Conservation (phyloP, 2,888 invertebrate species). For the Acrobasis repandana region DNA sequence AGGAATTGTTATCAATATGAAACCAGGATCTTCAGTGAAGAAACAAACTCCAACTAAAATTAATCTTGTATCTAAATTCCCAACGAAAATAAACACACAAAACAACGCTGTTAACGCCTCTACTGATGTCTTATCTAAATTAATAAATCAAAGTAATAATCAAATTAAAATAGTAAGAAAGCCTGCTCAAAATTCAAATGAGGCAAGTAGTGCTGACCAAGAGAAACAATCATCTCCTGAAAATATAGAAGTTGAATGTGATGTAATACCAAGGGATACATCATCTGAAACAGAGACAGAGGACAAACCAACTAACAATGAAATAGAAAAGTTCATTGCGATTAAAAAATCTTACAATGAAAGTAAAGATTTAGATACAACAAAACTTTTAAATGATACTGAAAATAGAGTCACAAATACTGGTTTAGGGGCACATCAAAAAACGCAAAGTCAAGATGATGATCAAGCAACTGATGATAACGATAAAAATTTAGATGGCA, state of each 20-base stretch:
- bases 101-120: conserved; percentile 43
- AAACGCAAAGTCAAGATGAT: not conserved
- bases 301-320: not conserved
- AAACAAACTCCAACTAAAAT: conserved; percentile 27
- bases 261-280: conserved; percentile 27
- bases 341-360: not conserved
- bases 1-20: conserved; percentile 69
- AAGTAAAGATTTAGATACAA: not conserved
- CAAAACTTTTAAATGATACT: not conserved
- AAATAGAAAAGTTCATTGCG: not conserved
- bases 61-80: conserved; percentile 32
- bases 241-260: conserved; percentile 32
- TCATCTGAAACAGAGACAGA: conserved; percentile 30
- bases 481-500: not conserved
- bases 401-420: not conserved
- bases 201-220: conserved; percentile 25
- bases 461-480: not conserved
- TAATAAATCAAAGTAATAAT: conserved; percentile 67
- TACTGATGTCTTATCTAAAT: conserved; percentile 63
- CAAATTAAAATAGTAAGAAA: conserved; percentile 73
- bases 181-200: conserved; percentile 36
- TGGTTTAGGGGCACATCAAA: not conserved
- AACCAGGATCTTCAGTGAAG: conserved; percentile 36
- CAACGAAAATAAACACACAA: conserved; percentile 28
- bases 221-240: conserved; percentile 26